These are phyloP conservation scores for Corydoras maculifer DNA, from an alignment of 2,113 vertebrate species.

Conservation along the genomic window DNA sequence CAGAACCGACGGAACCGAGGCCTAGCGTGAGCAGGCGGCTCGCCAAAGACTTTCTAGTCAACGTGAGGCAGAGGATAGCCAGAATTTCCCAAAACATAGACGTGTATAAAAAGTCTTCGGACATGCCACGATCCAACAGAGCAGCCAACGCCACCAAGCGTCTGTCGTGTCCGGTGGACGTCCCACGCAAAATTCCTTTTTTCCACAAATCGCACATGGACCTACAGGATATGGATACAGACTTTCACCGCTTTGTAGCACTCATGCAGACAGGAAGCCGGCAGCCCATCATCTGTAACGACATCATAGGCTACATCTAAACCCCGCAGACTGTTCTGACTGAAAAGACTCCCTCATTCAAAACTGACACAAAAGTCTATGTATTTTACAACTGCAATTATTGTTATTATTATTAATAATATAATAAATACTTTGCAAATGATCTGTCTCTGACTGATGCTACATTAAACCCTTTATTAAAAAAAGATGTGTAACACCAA, in stretches of 20 bases:
- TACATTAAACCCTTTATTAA: too few species aligned
- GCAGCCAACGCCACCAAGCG: conserved; percentile 61
- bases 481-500: too few species aligned
- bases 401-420: too few species aligned
- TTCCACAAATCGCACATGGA: conserved; percentile 85
- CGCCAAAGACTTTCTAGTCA: conserved; percentile 83
- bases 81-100: conserved; percentile 69
- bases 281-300: conserved; percentile 93
- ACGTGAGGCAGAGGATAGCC: conserved; percentile 77
- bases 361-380: too few species aligned
- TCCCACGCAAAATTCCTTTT: conserved; percentile 70
- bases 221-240: conserved; percentile 72
- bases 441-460: too few species aligned
- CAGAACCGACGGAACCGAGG: conserved; percentile 61
- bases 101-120: conserved; percentile 46
- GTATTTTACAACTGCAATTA: too few species aligned
- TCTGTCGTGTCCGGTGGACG: conserved; percentile 80
- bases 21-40: conserved; percentile 64
- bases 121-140: conserved; percentile 39
- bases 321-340: neutral
- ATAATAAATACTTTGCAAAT: too few species aligned
- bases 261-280: conserved; percentile 92
- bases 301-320: conserved; percentile 88
- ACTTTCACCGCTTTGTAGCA: conserved; percentile 77
- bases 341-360: conserved; percentile 16